These are phyloP conservation scores for Echeneis naucrates DNA, from an alignment of 2,797 vertebrate species.

Conservation along the genomic window DNA sequence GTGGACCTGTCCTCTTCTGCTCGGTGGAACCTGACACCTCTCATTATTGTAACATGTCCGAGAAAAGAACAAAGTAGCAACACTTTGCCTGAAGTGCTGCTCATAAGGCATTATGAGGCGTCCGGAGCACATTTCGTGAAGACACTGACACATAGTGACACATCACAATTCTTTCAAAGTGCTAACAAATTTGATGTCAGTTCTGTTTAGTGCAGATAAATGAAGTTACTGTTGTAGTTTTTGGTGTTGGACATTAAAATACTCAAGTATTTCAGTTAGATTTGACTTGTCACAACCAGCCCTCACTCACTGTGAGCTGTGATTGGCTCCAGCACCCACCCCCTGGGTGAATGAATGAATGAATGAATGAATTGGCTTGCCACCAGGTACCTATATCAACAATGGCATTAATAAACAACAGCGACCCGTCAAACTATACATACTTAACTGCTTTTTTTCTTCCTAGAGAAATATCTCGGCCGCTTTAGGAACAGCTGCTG, in stretches of 20 bases:
- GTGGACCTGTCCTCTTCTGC: conserved; percentile 79
- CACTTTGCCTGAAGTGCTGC: conserved; percentile 60
- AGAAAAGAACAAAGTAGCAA: conserved; percentile 74
- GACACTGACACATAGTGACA: conserved; percentile 63
- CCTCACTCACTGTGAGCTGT: too few relatives aligned
- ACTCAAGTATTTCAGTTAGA: conserved; percentile 26
- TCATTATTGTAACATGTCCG: conserved; percentile 72
- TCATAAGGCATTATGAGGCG: conserved; percentile 50
- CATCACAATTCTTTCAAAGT: conserved; percentile 53
- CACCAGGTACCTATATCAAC: conserved; percentile 2
- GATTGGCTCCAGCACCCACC: too few relatives aligned
- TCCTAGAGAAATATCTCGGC: neutral
- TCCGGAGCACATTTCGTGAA: conserved; percentile 48
- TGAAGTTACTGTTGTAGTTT: conserved; percentile 35
- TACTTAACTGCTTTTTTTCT: conserved; percentile 3
- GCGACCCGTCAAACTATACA: conserved; percentile 4
- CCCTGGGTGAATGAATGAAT: too few relatives aligned
- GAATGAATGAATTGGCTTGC: too few relatives aligned
- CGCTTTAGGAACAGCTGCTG: neutral
- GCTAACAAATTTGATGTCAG: conserved; percentile 64
- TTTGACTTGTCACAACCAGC: too few relatives aligned
- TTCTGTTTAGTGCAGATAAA: conserved; percentile 56
- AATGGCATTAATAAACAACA: neutral
- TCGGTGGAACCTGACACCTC: conserved; percentile 77
- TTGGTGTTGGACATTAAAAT: conserved; percentile 18